These are phyloP conservation scores for Xestobium rufovillosum DNA, from an alignment of 2,888 invertebrate genomes.

Conservation along the genomic window DNA sequence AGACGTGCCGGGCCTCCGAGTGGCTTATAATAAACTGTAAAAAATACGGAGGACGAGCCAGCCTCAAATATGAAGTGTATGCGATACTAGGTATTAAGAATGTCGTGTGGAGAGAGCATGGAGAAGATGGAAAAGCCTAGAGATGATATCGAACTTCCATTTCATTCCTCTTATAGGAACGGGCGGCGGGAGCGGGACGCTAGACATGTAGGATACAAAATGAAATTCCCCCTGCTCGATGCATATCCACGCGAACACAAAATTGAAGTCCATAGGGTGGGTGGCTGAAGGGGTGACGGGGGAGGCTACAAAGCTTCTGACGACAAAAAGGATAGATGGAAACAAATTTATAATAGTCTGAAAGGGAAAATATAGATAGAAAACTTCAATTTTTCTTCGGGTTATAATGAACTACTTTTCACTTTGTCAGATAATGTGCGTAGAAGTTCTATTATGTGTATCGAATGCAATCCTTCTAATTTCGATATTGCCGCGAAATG, in stretches of 20 bases:
- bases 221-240: constrained; percentile 39
- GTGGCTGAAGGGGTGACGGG: constrained; percentile 24
- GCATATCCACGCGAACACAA: constrained; percentile 36
- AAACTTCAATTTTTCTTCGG: constrained; percentile 32
- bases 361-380: constrained; percentile 30
- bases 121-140: constrained; percentile 29
- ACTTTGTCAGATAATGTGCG: constrained; percentile 1
- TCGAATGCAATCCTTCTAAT: neutral
- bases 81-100: constrained; percentile 8
- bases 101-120: constrained; percentile 23
- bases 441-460: neutral
- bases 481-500: constrained; percentile 5
- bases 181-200: constrained; percentile 24
- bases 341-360: constrained; percentile 39
- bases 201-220: constrained; percentile 40
- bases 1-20: no score
- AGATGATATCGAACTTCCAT: constrained; percentile 38
- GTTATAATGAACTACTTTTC: constrained; percentile 13
- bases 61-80: neutral
- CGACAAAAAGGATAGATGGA: constrained; percentile 36
- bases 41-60: neutral
- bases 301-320: constrained; percentile 26
- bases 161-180: constrained; percentile 37
- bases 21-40: no score
- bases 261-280: constrained; percentile 37